phyloP scores from a whole-genome alignment of 2,888 invertebrate genomes.

The Oscheius sp. region DNA sequence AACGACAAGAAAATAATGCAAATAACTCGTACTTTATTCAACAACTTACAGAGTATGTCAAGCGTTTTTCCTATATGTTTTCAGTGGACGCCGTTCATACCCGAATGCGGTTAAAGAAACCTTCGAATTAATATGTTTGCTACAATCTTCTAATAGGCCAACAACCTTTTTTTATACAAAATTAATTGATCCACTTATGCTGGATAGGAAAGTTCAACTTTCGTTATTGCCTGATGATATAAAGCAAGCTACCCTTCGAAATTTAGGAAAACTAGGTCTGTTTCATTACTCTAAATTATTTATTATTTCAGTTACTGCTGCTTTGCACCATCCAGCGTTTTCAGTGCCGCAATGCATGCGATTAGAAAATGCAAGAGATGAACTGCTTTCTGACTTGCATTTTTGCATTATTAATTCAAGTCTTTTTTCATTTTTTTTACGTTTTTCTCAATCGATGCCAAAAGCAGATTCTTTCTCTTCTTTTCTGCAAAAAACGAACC shows the following conservation, averaged over 20 bases:
- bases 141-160: constrained; percentile 16
- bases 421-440: too few species aligned
- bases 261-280: constrained; percentile 34
- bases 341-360: constrained; percentile 35
- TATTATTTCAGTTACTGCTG: constrained; percentile 36
- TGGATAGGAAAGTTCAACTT: constrained; percentile 23
- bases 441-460: too few species aligned
- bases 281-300: neutral
- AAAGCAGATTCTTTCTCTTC: too few species aligned
- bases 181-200: constrained; percentile 22
- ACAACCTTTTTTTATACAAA: constrained; percentile 18
- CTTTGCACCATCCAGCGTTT: constrained; percentile 49
- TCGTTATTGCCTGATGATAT: constrained; percentile 26
- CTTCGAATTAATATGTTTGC: constrained; percentile 20
- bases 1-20: constrained; percentile 33
- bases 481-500: too few species aligned
- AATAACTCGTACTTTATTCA: constrained; percentile 27
- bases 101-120: constrained; percentile 21
- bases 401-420: too few species aligned
- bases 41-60: neutral
- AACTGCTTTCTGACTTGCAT: constrained; percentile 3
- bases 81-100: constrained; percentile 16
- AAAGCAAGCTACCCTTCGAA: constrained; percentile 25
- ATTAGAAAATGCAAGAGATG: constrained; percentile 29
- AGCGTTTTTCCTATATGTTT: constrained; percentile 6